These are phyloP conservation scores for Agrotis segetum DNA, from an alignment of 2,888 invertebrate genomes.

Conservation along the genomic window DNA sequence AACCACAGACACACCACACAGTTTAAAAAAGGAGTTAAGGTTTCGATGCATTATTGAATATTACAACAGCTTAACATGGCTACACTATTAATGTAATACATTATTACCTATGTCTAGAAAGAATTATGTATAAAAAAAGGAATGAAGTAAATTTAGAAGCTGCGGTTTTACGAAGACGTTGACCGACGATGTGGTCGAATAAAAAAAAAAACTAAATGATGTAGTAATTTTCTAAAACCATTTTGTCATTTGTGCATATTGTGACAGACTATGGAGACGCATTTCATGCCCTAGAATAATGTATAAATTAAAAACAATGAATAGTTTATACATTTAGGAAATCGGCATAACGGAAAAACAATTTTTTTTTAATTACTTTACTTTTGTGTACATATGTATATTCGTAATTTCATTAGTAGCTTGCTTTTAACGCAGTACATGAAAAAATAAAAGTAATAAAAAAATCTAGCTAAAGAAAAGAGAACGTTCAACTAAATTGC, in stretches of 20 bases:
- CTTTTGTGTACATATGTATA: no score
- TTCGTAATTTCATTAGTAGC: no score
- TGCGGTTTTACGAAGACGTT: slow-evolving; percentile 75
- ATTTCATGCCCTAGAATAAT: no score
- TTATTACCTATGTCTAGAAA: slow-evolving; percentile 55
- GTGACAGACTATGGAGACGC: neutral
- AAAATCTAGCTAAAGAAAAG: slow-evolving; percentile 25
- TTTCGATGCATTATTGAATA: slow-evolving; percentile 46
- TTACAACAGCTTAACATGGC: slow-evolving; percentile 53
- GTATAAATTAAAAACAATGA: no score
- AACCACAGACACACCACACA: neutral
- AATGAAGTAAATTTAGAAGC: slow-evolving; percentile 65
- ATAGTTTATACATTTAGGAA: no score
- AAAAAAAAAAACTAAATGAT: neutral
- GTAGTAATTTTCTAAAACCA: slow-evolving; percentile 9
- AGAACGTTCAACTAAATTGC: slow-evolving; percentile 57
- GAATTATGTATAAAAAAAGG: slow-evolving; percentile 64
- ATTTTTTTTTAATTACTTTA: no score
- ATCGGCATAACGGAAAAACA: no score
- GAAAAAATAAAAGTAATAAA: slow-evolving; percentile 1
- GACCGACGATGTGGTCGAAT: slow-evolving; percentile 69
- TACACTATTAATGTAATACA: slow-evolving; percentile 53
- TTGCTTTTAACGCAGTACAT: neutral
- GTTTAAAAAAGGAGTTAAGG: neutral
- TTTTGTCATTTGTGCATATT: no score